Percentiles rank a stretch among this genome's conserved stretches.
Conservation (phyloP, 1,140 invertebrate species). For the Trichomalopsis sarcophagae region DNA sequence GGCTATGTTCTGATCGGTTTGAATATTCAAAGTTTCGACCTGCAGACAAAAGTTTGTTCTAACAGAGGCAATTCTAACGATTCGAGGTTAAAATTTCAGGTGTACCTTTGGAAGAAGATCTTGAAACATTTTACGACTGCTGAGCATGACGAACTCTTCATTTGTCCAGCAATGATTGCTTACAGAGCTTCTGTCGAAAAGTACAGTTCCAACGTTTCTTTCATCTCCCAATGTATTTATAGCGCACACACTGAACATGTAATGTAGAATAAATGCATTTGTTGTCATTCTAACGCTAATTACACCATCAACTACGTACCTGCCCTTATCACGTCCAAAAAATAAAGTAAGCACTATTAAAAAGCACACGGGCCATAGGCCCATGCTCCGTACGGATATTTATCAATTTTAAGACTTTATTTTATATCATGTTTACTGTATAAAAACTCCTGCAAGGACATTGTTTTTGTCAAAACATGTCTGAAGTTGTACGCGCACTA, state of each 20-base stretch:
- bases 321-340: conserved; percentile 47
- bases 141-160: conserved; percentile 64
- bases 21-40: conserved; percentile 60
- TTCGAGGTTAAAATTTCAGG: background rate
- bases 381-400: conserved; percentile 59
- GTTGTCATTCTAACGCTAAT: background rate
- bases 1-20: conserved; percentile 64
- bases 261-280: background rate
- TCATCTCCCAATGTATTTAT: conserved; percentile 41
- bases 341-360: conserved; percentile 52
- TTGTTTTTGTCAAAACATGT: background rate
- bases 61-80: too few relatives aligned
- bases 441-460: conserved; percentile 22
- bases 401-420: conserved; percentile 40
- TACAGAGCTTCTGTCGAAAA: conserved; percentile 61
- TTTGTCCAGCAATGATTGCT: conserved; percentile 64
- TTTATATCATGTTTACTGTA: conserved; percentile 43
- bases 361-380: conserved; percentile 57
- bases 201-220: conserved; percentile 62
- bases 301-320: conserved; percentile 44
- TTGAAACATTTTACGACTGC: conserved; percentile 65
- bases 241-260: background rate
- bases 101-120: conserved; percentile 66
- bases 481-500: conserved; percentile 34
- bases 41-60: conserved; percentile 41